phyloP scores from a whole-genome alignment of 2,113 vertebrate species.

The Phylloscopus trochilus region DNA sequence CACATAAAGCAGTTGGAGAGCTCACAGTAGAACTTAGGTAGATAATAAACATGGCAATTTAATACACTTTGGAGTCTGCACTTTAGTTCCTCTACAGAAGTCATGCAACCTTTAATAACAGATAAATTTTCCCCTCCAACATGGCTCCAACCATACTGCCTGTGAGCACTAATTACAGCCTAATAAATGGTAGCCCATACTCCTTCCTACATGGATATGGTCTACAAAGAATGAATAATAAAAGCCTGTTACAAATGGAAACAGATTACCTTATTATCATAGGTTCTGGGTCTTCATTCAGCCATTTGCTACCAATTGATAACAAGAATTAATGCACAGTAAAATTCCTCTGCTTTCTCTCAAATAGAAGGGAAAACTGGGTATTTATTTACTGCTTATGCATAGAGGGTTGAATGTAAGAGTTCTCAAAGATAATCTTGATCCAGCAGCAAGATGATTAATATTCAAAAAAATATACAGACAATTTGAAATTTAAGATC shows the following conservation, averaged over 20 bases:
- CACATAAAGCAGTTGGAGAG: conserved; percentile 55
- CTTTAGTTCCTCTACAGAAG: neutral
- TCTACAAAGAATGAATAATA: conserved; percentile 21
- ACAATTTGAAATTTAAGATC: neutral
- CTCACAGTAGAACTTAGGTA: conserved; percentile 44
- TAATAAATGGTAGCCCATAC: conserved; percentile 36
- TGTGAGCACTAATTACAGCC: conserved; percentile 31
- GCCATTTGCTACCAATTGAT: neutral
- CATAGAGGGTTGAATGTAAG: neutral
- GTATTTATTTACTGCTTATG: neutral
- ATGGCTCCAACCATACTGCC: neutral
- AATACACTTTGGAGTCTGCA: conserved; percentile 16
- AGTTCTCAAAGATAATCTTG: neutral
- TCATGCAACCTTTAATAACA: conserved; percentile 3
- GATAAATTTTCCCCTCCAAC: conserved; percentile 1
- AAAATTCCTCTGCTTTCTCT: neutral
- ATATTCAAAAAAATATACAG: neutral
- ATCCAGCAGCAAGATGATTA: neutral
- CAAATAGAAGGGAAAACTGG: neutral
- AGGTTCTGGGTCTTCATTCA: neutral
- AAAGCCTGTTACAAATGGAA: conserved; percentile 35
- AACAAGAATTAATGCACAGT: neutral
- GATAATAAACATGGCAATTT: conserved; percentile 29
- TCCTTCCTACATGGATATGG: neutral
- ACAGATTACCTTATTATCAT: neutral